Conservation (phyloP, 1,140 invertebrate genomes). For the Thereuonema tuberculata region DNA sequence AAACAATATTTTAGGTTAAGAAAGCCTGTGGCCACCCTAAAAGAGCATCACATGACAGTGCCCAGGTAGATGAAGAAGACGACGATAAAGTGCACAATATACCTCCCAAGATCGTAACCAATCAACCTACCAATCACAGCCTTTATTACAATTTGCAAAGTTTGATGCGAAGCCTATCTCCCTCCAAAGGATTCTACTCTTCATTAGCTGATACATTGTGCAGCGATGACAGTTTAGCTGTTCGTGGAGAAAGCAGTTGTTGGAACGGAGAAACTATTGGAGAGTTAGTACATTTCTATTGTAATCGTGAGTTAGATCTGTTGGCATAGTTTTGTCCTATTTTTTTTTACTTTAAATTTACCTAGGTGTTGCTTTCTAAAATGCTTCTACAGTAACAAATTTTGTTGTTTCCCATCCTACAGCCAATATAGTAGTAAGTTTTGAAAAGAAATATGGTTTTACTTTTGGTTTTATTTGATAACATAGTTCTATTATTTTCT, state of each 20-base stretch:
- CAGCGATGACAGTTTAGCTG: conserved; percentile 36
- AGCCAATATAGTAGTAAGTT: no score
- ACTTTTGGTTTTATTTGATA: no score
- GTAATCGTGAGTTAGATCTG: no score
- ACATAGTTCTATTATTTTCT: no score
- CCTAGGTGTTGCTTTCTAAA: no score
- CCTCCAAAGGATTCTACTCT: conserved; percentile 52
- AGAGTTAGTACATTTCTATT: conserved; percentile 47
- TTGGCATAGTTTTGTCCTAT: no score
- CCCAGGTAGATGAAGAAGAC: background rate
- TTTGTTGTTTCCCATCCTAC: no score
- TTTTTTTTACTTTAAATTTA: no score
- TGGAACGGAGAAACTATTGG: conserved; percentile 60
- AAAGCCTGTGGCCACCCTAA: conserved; percentile 18
- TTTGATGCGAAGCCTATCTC: conserved; percentile 46
- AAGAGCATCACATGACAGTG: background rate
- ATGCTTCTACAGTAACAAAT: no score
- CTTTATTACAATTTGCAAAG: conserved; percentile 39
- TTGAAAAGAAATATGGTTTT: no score
- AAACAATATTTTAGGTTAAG: no score
- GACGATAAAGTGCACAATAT: background rate
- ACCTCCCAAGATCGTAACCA: background rate
- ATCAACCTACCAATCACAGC: background rate
- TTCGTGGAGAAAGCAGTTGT: conserved; percentile 36
- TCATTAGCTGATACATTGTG: conserved; percentile 53